A percentile compares a stretch with the other conserved stretches of the same genome.
Evolutionary conservation across 2,888 invertebrate species (phyloP).

Genomic region (Epinotia nisella): DNA sequence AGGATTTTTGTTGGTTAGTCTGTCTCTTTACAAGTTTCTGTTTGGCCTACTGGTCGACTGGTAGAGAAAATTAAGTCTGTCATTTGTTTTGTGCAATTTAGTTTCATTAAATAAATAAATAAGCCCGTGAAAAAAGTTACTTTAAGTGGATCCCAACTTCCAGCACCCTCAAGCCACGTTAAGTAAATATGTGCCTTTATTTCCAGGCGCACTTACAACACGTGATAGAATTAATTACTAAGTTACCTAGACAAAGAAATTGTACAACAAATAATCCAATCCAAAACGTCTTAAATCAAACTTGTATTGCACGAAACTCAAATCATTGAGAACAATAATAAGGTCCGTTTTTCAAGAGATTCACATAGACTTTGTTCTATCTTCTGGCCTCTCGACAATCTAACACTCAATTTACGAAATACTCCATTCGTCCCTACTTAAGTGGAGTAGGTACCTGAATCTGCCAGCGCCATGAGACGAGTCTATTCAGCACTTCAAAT

Average conservation of each 20-base stretch:
- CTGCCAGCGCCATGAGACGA: neutral
- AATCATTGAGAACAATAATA: neutral
- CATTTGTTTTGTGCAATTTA: no score
- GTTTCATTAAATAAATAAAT: no score
- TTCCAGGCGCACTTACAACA: neutral
- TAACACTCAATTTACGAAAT: neutral
- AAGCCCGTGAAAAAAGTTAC: no score
- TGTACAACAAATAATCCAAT: neutral
- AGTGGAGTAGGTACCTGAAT: neutral
- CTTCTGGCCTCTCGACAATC: neutral
- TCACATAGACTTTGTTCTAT: neutral
- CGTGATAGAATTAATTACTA: neutral
- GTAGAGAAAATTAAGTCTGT: no score
- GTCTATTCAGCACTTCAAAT: neutral
- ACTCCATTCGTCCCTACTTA: neutral
- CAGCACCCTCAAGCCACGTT: neutral
- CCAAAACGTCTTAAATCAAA: neutral
- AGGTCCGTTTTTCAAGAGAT: neutral
- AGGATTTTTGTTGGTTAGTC: no score
- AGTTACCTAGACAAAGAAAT: neutral
- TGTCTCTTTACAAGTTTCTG: no score
- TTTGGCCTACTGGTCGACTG: no score
- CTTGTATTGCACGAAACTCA: neutral
- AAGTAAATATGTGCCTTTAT: neutral
- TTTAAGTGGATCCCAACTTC: neutral